Evolutionary conservation across 2,888 invertebrate genomes (phyloP), one percentile per base, ranked within the genome.

Genomic region (Microctonus brassicae): DNA sequence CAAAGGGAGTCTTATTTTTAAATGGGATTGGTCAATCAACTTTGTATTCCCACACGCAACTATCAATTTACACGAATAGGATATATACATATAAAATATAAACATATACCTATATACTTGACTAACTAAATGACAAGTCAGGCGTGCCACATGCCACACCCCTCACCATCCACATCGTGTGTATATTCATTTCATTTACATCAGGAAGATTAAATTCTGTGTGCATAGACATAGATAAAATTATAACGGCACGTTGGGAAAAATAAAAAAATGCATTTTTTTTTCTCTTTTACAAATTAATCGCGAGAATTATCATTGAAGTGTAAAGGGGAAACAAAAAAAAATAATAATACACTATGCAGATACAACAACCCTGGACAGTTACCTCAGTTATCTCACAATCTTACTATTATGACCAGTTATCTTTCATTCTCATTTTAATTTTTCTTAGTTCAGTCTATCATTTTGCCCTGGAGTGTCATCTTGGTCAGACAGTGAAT

Each of bases 11-110:
- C 39, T 39, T 3, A n/a, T 13, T n/a, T 39, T 39, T 13, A 39
- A 13, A 42, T 36, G 20, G 61, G 61, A 61, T 61, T 61, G 61
- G 61, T 61, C 61, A 61, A 61, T 61, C 61, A 61, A 36, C 61
- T 61, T 61, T 34, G 34, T 39, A 34, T 22, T 36, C 55, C 55
- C 55, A 55, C 34, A 24, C 20, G 61, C 24, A 20, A 61, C 22
- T 33, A 61, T 39, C 2, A 61, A 61, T 61, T 61, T 61, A 61
- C 61, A 61, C 61, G 20, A 39, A 39, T 22, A 39, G 20, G 22
- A 24, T 22, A n/a, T n/a, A n/a, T 53, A 53, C 22, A 53, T 20
- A 53, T 20, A 11, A 13, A 39, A n/a, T 47, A 47, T 47, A 17
- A 47, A 47, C 17, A 17, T 47, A 47, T 47, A 47, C 17, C 47